A percentile compares a stretch with the other conserved stretches of the same genome.
Evolutionary conservation across 2,888 invertebrate species (phyloP).

Genomic region (Oxytorus armatus): DNA sequence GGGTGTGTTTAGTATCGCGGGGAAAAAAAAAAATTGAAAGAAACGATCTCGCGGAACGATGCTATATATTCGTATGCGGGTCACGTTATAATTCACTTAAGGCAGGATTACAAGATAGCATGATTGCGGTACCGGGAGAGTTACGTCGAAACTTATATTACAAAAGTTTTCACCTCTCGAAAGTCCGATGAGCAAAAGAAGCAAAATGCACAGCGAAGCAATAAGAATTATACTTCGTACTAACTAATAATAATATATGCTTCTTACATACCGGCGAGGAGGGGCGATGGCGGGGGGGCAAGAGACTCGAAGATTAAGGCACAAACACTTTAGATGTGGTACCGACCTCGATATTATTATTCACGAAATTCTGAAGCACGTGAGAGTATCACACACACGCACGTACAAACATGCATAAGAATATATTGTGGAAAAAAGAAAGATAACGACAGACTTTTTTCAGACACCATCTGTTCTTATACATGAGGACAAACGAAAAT

Average conservation of each 20-base stretch:
- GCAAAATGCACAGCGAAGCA: background rate
- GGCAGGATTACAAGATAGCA: conserved; percentile 43
- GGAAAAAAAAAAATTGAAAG: background rate
- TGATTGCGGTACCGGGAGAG: conserved; percentile 37
- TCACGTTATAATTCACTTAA: conserved; percentile 52
- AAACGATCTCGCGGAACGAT: conserved; percentile 5
- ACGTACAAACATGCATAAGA: no score
- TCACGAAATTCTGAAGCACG: background rate
- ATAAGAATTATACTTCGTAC: conserved; percentile 8
- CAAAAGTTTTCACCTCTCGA: conserved; percentile 68
- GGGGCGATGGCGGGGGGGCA: background rate
- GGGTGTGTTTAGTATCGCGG: background rate
- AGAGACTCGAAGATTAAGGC: conserved; percentile 27
- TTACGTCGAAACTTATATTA: conserved; percentile 70
- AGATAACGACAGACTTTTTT: no score
- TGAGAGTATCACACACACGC: background rate
- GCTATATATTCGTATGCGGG: background rate
- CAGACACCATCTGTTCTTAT: no score
- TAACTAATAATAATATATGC: conserved; percentile 34
- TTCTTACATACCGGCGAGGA: background rate
- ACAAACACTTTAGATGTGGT: conserved; percentile 26
- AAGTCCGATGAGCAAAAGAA: conserved; percentile 19
- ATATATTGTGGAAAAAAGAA: no score
- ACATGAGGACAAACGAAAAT: no score
- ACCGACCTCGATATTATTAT: conserved; percentile 45